Evolutionary conservation across 2,113 vertebrate species (phyloP).

Genomic region (Leuciscus idus): DNA sequence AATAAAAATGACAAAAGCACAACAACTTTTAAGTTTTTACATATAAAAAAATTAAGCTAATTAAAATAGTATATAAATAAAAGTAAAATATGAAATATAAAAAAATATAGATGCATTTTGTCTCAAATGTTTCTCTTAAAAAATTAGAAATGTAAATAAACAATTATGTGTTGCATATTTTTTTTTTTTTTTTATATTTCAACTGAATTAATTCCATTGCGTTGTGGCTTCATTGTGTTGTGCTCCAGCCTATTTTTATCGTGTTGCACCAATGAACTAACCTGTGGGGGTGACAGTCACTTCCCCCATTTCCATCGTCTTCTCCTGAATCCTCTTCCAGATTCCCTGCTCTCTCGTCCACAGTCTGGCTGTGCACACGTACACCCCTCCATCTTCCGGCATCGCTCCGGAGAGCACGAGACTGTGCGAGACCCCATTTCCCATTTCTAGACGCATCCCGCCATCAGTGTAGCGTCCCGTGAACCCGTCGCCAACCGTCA

Average conservation of each 20-base stretch:
- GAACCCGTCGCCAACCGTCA: constrained; percentile 72
- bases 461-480: constrained; percentile 80
- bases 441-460: constrained; percentile 80
- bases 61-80: not conserved
- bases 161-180: not conserved
- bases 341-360: constrained; percentile 83
- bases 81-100: not conserved
- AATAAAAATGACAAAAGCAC: not conserved
- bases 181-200: too few species aligned
- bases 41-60: not conserved
- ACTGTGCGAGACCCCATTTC: constrained; percentile 74
- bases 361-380: constrained; percentile 83
- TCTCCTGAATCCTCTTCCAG: constrained; percentile 89
- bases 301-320: constrained; percentile 76
- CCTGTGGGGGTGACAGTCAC: constrained; percentile 82
- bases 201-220: not conserved
- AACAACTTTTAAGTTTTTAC: not conserved
- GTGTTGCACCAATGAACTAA: constrained; percentile 65
- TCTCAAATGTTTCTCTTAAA: not conserved
- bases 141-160: not conserved
- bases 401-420: constrained; percentile 79
- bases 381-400: constrained; percentile 77
- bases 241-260: not conserved
- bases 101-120: not conserved
- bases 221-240: not conserved